These are phyloP conservation scores for Pheosia tremula DNA, from an alignment of 2,888 invertebrate genomes.

Conservation along the genomic window DNA sequence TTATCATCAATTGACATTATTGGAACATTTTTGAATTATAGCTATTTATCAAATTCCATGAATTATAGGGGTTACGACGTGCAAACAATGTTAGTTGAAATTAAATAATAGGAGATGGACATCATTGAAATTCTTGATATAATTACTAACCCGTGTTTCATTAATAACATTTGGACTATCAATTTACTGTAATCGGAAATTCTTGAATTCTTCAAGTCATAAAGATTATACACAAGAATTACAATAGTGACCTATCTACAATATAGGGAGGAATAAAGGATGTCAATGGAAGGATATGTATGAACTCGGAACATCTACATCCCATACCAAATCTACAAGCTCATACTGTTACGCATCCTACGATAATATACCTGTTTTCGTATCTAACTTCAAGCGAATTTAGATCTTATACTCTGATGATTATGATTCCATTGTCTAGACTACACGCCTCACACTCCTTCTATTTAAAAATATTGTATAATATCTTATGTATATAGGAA, in stretches of 20 bases:
- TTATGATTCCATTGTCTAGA: constrained; percentile 65
- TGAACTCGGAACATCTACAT: constrained; percentile 41
- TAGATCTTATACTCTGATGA: constrained; percentile 59
- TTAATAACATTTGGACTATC: neutral
- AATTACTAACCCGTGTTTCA: neutral
- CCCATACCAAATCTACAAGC: constrained; percentile 79
- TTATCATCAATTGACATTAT: neutral
- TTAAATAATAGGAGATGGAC: neutral
- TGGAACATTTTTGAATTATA: neutral
- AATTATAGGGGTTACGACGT: neutral
- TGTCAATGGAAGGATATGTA: constrained; percentile 32
- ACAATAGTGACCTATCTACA: constrained; percentile 7
- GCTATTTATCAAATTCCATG: neutral
- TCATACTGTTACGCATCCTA: constrained; percentile 72
- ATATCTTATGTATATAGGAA: constrained; percentile 82
- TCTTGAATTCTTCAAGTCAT: neutral
- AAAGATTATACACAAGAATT: constrained; percentile 6
- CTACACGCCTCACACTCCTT: constrained; percentile 58
- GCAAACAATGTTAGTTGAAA: neutral
- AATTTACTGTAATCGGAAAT: neutral
- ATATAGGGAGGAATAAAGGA: constrained; percentile 28
- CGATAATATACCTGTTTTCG: constrained; percentile 59
- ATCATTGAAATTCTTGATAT: neutral
- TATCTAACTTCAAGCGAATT: constrained; percentile 61
- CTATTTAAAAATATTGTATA: constrained; percentile 78